Percentiles rank a stretch among this genome's conserved stretches.
Conservation (phyloP, 2,888 invertebrate genomes). For the Brachynemurus nebulosus region DNA sequence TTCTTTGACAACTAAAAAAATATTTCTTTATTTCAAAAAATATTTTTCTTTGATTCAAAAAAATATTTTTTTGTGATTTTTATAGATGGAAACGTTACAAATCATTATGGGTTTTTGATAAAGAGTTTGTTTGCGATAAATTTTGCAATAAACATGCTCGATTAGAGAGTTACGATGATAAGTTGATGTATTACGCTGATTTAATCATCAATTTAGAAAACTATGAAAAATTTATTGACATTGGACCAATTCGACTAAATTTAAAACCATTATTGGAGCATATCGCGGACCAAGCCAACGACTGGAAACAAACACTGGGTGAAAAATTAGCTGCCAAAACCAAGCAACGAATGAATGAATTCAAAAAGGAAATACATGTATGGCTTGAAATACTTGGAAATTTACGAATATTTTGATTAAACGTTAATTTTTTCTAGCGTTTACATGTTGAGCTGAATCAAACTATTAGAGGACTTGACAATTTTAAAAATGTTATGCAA, state of each 20-base stretch:
- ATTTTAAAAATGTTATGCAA: slow-evolving; percentile 74
- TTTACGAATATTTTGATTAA: background rate
- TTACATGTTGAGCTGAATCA: slow-evolving; percentile 50
- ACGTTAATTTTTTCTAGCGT: slow-evolving; percentile 1
- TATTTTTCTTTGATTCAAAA: too few relatives aligned
- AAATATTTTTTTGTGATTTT: slow-evolving; percentile 11
- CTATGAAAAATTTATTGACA: slow-evolving; percentile 44
- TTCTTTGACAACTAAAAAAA: too few relatives aligned
- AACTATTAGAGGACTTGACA: slow-evolving; percentile 62
- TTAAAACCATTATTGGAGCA: slow-evolving; percentile 53
- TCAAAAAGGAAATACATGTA: slow-evolving; percentile 58
- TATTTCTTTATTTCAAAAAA: too few relatives aligned
- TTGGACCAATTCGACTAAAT: slow-evolving; percentile 61
- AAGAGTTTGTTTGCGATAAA: slow-evolving; percentile 57
- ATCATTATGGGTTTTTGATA: slow-evolving; percentile 65
- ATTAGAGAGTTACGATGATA: slow-evolving; percentile 62
- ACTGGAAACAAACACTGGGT: slow-evolving; percentile 69
- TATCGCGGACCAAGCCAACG: slow-evolving; percentile 56
- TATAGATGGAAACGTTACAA: slow-evolving; percentile 58
- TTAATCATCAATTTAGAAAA: slow-evolving; percentile 51
- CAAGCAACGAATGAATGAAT: slow-evolving; percentile 47
- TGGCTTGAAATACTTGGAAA: background rate
- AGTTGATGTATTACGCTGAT: slow-evolving; percentile 69
- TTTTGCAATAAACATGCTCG: slow-evolving; percentile 53
- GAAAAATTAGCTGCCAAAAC: slow-evolving; percentile 51